phyloP scores from a whole-genome alignment of 2,888 invertebrate genomes.

The Aleiodes alternator region DNA sequence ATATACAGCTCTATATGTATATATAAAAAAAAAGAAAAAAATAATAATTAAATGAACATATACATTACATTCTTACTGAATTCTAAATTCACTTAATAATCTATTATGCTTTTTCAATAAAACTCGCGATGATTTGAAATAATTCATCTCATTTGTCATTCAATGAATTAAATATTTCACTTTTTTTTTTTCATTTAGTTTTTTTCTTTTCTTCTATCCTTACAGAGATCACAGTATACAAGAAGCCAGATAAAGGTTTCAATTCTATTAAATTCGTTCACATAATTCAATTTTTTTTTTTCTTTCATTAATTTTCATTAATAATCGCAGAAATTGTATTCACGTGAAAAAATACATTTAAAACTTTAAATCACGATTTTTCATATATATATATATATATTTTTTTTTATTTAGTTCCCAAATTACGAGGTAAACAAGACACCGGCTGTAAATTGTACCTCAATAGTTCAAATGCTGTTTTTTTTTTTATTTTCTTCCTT shows the following conservation, averaged over 20 bases:
- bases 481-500: slow-evolving; percentile 13
- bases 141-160: slow-evolving; percentile 51
- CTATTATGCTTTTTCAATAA: slow-evolving; percentile 61
- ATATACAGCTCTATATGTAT: slow-evolving; percentile 65
- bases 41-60: slow-evolving; percentile 50
- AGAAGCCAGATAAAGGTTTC: slow-evolving; percentile 74
- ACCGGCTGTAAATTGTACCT: slow-evolving; percentile 23
- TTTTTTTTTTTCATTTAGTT: slow-evolving; percentile 55
- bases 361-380: slow-evolving; percentile 35
- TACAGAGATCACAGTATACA: slow-evolving; percentile 76
- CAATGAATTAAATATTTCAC: slow-evolving; percentile 53
- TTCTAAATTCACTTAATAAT: slow-evolving; percentile 39
- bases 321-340: neutral
- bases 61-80: slow-evolving; percentile 57
- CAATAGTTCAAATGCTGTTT: slow-evolving; percentile 3
- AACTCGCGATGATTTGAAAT: slow-evolving; percentile 42
- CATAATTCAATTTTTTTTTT: slow-evolving; percentile 26
- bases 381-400: slow-evolving; percentile 1
- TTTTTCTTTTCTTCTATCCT: slow-evolving; percentile 66
- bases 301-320: slow-evolving; percentile 27
- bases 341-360: slow-evolving; percentile 44
- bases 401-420: slow-evolving; percentile 24
- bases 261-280: slow-evolving; percentile 59
- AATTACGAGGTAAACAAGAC: slow-evolving; percentile 15
- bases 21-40: slow-evolving; percentile 57